Evolutionary conservation across 2,888 invertebrate species (phyloP).

Genomic region (Noctua fimbriata): DNA sequence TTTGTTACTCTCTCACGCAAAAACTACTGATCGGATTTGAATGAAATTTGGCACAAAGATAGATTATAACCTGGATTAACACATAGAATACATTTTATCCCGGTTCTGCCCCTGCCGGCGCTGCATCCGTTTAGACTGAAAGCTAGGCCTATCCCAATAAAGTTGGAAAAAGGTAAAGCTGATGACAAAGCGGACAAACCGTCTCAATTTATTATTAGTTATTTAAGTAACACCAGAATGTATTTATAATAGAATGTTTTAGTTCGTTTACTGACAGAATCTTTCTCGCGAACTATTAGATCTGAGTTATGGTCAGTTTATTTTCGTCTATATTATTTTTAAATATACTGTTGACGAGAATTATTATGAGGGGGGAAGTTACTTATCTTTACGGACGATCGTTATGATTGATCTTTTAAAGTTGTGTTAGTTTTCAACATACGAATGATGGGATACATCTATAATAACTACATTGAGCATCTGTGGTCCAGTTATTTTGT

Average conservation of each 20-base stretch:
- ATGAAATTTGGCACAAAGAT: no score
- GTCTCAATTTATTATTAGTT: constrained; percentile 14
- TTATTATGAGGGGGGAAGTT: constrained; percentile 12
- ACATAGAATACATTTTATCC: no score
- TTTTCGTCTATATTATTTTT: constrained; percentile 45
- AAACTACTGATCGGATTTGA: no score
- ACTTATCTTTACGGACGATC: background rate
- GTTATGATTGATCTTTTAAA: background rate
- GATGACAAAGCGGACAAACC: constrained; percentile 22
- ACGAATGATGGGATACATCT: background rate
- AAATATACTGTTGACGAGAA: constrained; percentile 14
- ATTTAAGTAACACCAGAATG: constrained; percentile 47
- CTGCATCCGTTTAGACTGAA: no score
- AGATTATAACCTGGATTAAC: no score
- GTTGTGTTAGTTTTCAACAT: background rate
- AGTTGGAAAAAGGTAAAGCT: no score
- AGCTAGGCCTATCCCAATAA: no score
- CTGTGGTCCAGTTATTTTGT: no score
- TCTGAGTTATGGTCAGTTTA: constrained; percentile 29
- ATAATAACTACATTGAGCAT: no score
- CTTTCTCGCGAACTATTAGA: constrained; percentile 51
- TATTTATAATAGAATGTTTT: constrained; percentile 67
- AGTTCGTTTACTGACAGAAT: constrained; percentile 64
- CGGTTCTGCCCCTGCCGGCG: no score
- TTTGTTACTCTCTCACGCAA: no score